These are phyloP conservation scores for Sebastes glaucus DNA, from an alignment of 2,797 vertebrate species.

Conservation along the genomic window DNA sequence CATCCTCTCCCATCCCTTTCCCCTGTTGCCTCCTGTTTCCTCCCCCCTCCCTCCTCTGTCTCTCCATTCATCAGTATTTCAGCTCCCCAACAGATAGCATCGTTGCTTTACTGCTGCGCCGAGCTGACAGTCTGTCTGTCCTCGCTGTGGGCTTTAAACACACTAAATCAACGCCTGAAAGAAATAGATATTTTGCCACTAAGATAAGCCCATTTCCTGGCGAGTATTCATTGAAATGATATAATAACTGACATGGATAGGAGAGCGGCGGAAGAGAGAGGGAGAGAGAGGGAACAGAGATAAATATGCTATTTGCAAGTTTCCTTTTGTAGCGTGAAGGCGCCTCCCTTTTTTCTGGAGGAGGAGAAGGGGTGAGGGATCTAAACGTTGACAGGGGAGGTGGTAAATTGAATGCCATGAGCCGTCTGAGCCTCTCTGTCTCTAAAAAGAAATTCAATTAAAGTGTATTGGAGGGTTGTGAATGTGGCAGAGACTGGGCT, in stretches of 20 bases:
- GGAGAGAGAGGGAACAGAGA: slow-evolving; percentile 76
- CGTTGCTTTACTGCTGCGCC: slow-evolving; percentile 69
- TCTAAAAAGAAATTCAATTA: slow-evolving; percentile 99
- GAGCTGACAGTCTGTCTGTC: slow-evolving; percentile 79
- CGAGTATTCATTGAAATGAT: slow-evolving; percentile 87
- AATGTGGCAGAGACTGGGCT: slow-evolving; percentile 94
- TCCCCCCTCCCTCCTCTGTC: slow-evolving; percentile 13
- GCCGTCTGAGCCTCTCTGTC: slow-evolving; percentile 95
- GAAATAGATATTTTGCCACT: slow-evolving; percentile 82
- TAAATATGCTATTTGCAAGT: slow-evolving; percentile 92
- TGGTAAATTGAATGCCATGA: slow-evolving; percentile 96
- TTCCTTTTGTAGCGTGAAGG: slow-evolving; percentile 86
- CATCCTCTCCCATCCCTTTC: slow-evolving; percentile 32
- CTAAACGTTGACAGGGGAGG: slow-evolving; percentile 89
- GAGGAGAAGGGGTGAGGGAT: slow-evolving; percentile 83
- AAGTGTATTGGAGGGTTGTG: slow-evolving; percentile 99
- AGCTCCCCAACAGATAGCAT: slow-evolving; percentile 70
- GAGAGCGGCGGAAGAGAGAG: slow-evolving; percentile 56
- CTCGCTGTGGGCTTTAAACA: slow-evolving; percentile 79
- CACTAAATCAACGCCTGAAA: slow-evolving; percentile 86
- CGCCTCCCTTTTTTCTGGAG: slow-evolving; percentile 80
- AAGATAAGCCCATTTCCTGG: slow-evolving; percentile 85
- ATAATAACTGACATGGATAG: slow-evolving; percentile 86
- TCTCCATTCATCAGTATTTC: slow-evolving; percentile 80
- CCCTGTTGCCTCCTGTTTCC: slow-evolving; percentile 56